A percentile compares a stretch with the other conserved stretches of the same genome.
phyloP scores from a whole-genome alignment of 2,888 invertebrate genomes.

The Nebria brevicollis region DNA sequence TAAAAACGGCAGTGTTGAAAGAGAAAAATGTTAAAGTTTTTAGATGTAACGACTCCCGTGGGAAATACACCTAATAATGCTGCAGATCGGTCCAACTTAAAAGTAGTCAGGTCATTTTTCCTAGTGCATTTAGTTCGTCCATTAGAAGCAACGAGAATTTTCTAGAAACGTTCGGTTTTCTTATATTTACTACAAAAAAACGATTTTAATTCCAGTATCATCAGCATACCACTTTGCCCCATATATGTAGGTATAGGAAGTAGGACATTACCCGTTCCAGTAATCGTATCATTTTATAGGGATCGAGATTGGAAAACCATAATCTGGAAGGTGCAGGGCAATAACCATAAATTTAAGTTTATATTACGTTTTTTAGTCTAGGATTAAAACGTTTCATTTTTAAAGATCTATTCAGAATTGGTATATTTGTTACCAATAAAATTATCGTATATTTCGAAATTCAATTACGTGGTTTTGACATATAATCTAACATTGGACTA shows the following conservation, averaged over 20 bases:
- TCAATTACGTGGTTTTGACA: too few relatives aligned
- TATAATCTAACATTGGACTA: too few relatives aligned
- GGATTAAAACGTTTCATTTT: constrained; percentile 19
- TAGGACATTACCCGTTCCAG: neutral
- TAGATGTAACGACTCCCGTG: constrained; percentile 22
- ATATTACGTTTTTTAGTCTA: constrained; percentile 6
- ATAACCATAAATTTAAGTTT: constrained; percentile 40
- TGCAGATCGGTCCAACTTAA: constrained; percentile 34
- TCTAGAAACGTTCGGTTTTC: neutral
- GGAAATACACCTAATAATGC: constrained; percentile 41
- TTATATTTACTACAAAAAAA: neutral
- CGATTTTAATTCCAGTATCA: neutral
- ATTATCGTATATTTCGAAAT: too few relatives aligned
- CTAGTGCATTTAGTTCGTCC: neutral
- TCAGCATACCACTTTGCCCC: neutral
- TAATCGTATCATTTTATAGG: constrained; percentile 37
- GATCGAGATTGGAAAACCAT: constrained; percentile 39
- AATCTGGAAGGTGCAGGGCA: constrained; percentile 25
- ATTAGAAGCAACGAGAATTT: neutral
- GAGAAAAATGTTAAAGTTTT: constrained; percentile 24
- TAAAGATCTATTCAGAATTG: neutral
- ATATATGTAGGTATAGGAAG: neutral
- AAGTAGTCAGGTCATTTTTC: neutral
- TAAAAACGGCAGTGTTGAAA: constrained; percentile 29
- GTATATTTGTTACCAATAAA: too few relatives aligned